Percentiles rank a stretch among this genome's conserved stretches.
Evolutionary conservation across 2,888 invertebrate genomes (phyloP).

Genomic region (Antheraea yamamai): DNA sequence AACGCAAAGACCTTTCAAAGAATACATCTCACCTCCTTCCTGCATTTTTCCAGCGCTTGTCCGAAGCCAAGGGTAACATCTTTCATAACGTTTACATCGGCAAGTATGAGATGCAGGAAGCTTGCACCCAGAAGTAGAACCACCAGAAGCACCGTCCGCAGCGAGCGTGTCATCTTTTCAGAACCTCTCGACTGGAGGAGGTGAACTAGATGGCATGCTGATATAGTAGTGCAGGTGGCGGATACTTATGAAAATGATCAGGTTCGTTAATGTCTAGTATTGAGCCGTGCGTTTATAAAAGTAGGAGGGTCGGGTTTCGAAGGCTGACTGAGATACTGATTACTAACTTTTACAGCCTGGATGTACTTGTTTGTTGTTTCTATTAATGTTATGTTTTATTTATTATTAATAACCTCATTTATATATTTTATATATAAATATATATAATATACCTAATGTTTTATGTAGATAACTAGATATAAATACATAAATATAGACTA

Average conservation of each 20-base stretch:
- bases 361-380: not conserved
- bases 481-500: too few species aligned
- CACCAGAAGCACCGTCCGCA: slow-evolving; percentile 27
- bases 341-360: not conserved
- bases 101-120: slow-evolving; percentile 29
- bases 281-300: not conserved
- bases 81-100: slow-evolving; percentile 62
- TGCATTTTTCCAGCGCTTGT: slow-evolving; percentile 66
- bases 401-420: not conserved
- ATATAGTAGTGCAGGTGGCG: slow-evolving; percentile 3
- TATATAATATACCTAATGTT: too few species aligned
- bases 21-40: slow-evolving; percentile 56
- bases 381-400: not conserved
- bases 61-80: slow-evolving; percentile 76
- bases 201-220: not conserved
- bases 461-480: too few species aligned
- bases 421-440: too few species aligned
- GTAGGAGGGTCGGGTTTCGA: not conserved
- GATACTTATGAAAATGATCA: not conserved
- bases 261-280: slow-evolving; percentile 1
- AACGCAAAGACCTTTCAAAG: not conserved
- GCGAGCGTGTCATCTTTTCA: not conserved
- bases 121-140: slow-evolving; percentile 27
- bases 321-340: not conserved
- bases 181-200: not conserved